Conservation (phyloP, 2,113 vertebrate genomes). For the Myotis lucifugus region DNA sequence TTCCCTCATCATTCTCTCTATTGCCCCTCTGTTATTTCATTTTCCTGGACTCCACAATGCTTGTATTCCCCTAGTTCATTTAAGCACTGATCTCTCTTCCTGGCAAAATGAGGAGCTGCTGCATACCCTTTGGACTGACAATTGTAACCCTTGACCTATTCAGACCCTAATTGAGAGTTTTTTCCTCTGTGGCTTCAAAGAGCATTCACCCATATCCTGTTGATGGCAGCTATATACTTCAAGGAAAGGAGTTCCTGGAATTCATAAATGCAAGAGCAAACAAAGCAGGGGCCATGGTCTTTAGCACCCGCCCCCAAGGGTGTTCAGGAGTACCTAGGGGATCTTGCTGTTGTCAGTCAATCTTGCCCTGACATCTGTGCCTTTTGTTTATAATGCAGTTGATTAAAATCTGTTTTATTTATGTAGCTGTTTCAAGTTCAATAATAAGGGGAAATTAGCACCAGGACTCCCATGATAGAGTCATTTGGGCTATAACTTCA, state of each 20-base stretch:
- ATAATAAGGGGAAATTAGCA: constrained; percentile 72
- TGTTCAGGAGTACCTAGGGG: neutral
- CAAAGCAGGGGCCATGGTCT: constrained; percentile 20
- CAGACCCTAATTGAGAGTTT: neutral
- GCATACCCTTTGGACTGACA: neutral
- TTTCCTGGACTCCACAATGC: neutral
- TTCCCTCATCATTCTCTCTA: neutral
- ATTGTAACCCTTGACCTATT: neutral
- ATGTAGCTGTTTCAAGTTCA: constrained; percentile 71
- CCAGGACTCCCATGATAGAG: neutral
- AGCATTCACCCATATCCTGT: constrained; percentile 63
- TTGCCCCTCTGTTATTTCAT: neutral
- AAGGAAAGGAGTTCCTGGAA: constrained; percentile 73
- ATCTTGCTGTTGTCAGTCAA: constrained; percentile 64
- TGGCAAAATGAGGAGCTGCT: neutral
- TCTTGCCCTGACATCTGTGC: constrained; percentile 72
- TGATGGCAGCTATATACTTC: constrained; percentile 40
- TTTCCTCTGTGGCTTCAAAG: constrained; percentile 38
- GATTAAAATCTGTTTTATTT: constrained; percentile 77
- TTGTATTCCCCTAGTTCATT: neutral
- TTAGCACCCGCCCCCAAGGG: neutral
- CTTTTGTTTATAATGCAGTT: constrained; percentile 73
- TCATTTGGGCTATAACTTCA: neutral
- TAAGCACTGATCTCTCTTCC: neutral
- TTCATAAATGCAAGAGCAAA: constrained; percentile 57